Evolutionary conservation across 2,797 vertebrate genomes (phyloP), one percentile per base, ranked within the genome.

Genomic region (Darevskia mixta): DNA sequence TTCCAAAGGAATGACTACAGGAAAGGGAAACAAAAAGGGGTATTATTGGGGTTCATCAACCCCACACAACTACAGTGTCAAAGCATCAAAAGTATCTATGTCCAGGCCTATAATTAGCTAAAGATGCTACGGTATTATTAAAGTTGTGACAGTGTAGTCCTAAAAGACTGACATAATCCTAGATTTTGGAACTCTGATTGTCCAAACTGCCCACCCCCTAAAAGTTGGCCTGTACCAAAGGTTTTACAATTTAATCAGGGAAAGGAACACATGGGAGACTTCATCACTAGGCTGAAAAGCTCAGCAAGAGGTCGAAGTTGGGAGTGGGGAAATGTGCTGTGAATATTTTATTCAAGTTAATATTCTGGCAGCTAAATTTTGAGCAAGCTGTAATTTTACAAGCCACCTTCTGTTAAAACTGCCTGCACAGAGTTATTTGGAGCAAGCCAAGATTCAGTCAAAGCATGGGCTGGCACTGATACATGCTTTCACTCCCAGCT

Each of bases 301-400:
- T 94, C 88, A 95, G 93, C 79, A 92, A 93, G 95, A 90, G 92
- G 95, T 92, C 73, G 90, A 94, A 94, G 90, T 88, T 92, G 83
- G 86, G 86, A 89, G 49, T 84, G 75, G 88, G 49, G 87, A 95
- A 93, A 90, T 89, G 45, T 89, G 80, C 90, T 91, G 88, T 88
- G 94, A 94, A 94, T 91, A 86, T 95, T 96, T 95, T 95, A 94
- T 96, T 96, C 92, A 94, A 96, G 96, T 96, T 96, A 97, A 95
- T 97, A 96, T 96, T 95, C 95, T 96, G 96, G 96, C 95, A 97
- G 90, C 94, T 96, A 94, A 93, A 93, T 93, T 96, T 95, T 95
- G 93, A 96, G 95, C 93, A 93, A 94, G 95, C 93, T 95, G 92
- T 95, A 95, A 97, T 96, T 96, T 96, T 95, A 86, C 91, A 92